Evolutionary conservation across 2,888 invertebrate genomes (phyloP).

Genomic region (Pseudococcus longispinus): DNA sequence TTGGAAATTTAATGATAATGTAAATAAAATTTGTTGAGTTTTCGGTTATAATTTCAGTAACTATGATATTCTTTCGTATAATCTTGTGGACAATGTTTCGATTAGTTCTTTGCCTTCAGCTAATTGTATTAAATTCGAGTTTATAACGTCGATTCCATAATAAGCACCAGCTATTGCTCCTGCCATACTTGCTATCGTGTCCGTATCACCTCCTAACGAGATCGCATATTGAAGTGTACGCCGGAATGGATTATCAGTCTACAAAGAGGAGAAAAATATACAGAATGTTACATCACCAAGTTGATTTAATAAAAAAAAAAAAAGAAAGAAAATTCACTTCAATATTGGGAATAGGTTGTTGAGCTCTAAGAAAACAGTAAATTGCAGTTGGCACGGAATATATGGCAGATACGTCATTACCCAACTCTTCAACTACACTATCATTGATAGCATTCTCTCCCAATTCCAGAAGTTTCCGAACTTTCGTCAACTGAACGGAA

Average conservation of each 20-base stretch:
- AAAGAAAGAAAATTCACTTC: conserved; percentile 62
- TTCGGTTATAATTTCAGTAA: neutral
- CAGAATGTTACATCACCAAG: neutral
- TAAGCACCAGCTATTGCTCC: conserved; percentile 75
- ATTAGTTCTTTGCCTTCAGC: conserved; percentile 70
- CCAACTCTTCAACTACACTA: conserved; percentile 67
- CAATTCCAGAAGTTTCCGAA: conserved; percentile 62
- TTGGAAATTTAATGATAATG: neutral
- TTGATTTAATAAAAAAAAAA: neutral
- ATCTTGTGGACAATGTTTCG: conserved; percentile 66
- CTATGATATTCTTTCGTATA: conserved; percentile 62
- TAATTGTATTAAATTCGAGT: conserved; percentile 65
- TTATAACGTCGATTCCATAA: conserved; percentile 68
- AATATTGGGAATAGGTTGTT: conserved; percentile 65
- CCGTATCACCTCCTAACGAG: conserved; percentile 77
- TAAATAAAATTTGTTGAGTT: neutral
- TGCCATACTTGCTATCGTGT: conserved; percentile 79
- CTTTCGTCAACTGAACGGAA: conserved; percentile 61
- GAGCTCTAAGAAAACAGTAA: conserved; percentile 71
- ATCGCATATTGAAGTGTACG: conserved; percentile 75
- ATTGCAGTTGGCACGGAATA: conserved; percentile 77
- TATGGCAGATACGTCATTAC: conserved; percentile 71
- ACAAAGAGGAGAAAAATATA: conserved; percentile 58
- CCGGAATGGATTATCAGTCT: conserved; percentile 69
- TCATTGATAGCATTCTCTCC: conserved; percentile 63